A percentile compares a stretch with the other conserved stretches of the same genome.
phyloP scores from a whole-genome alignment of 2,888 invertebrate species.

The Lithosia quadra region DNA sequence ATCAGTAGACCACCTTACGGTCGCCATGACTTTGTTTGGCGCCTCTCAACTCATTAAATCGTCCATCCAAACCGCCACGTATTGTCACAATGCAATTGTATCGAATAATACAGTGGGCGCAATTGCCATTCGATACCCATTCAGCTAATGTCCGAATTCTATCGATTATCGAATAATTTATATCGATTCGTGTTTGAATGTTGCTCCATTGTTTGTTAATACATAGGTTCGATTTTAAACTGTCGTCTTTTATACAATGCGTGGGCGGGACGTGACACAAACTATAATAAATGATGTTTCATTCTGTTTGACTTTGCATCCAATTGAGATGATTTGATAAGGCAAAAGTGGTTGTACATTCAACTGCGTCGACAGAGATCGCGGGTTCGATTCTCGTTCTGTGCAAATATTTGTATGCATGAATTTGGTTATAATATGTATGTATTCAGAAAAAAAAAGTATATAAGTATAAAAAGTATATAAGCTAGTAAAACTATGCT shows the following conservation, averaged over 20 bases:
- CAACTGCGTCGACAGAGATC: too few relatives aligned
- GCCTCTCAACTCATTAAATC: conserved; percentile 53
- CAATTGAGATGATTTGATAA: not conserved
- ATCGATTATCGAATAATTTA: conserved; percentile 62
- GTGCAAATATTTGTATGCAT: too few relatives aligned
- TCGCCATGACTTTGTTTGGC: conserved; percentile 56
- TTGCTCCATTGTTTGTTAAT: conserved; percentile 46
- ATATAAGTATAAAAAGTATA: too few relatives aligned
- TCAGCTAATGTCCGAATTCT: conserved; percentile 58
- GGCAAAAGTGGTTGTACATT: too few relatives aligned
- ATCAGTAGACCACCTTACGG: conserved; percentile 44
- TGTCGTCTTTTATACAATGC: conserved; percentile 37
- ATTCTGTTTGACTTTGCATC: conserved; percentile 11
- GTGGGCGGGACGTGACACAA: conserved; percentile 46
- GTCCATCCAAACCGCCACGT: conserved; percentile 43
- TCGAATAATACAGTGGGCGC: conserved; percentile 52
- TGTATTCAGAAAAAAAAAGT: too few relatives aligned
- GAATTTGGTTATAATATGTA: too few relatives aligned
- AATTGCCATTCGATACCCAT: conserved; percentile 48
- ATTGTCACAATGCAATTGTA: conserved; percentile 54
- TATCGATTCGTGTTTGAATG: conserved; percentile 41
- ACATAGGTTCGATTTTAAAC: conserved; percentile 39
- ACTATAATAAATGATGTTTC: conserved; percentile 28
- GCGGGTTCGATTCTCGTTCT: too few relatives aligned
- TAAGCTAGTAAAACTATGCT: too few relatives aligned